Base-by-base conservation (phyloP, 2,888 invertebrate genomes). In the Macrosiphum euphorbiae region DNA sequence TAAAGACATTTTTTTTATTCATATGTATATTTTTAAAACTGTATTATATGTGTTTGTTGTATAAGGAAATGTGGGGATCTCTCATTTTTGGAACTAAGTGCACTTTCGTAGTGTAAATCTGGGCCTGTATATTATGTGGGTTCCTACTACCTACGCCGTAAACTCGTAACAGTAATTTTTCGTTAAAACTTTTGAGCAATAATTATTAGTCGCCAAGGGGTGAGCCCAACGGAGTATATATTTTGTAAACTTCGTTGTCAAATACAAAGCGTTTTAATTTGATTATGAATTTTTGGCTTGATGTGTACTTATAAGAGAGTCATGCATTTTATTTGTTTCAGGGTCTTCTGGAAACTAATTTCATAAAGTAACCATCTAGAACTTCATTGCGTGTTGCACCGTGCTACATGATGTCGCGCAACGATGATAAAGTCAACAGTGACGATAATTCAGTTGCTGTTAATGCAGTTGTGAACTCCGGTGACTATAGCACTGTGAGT, bases 271-370 rank as follows among this genome's bases (percentile, higher is more conserved):
- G 55, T 78, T 90, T 78, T 35, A n/a, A 88, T 35, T 78, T 90
- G 50, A 90, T 90, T 90, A 50, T 24, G 8, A 26, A 55, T 26
- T 50, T 90, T 90, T 50, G 67, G 50, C 35, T 50, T 67, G 26
- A 67, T 11, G 44, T 90, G 67, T 78, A 35, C 16, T 35, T 35
- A 67, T n/a, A 11, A 52, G 58, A 78, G 26, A 90, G 16, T 26
- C 26, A 55, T 85, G 55, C n/a, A 47, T 90, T 91, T 86, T 47
- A 58, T 92, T 84, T 92, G 86, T 92, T 92, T 47, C 86, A 92
- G 91, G 50, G 26, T 24, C 47, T 87, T 11, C n/a, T 55, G 85
- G 86, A 47, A 85, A 58, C 58, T 85, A 55, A 91, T 91, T 91
- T 61, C 20, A 55, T 35, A 44, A 78, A 90, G 35, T 86, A 61